A percentile compares a stretch with the other conserved stretches of the same genome.
Conservation (phyloP, 2,113 vertebrate species). For the Fulica atra region DNA sequence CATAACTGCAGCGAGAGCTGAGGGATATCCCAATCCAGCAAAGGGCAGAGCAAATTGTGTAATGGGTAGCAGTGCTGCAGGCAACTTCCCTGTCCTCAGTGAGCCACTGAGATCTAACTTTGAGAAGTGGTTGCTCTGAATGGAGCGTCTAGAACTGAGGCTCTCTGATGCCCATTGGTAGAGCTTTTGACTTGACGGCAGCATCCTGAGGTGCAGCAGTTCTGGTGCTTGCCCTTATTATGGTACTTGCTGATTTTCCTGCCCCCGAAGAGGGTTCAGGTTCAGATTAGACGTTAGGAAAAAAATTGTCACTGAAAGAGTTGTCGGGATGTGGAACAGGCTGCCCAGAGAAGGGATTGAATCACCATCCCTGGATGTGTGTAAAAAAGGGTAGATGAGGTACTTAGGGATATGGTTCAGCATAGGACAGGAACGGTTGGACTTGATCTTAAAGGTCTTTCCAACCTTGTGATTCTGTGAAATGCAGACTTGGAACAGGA, state of each 20-base stretch:
- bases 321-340: too few species aligned
- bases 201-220: neutral
- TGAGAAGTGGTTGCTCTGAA: neutral
- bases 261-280: neutral
- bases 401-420: too few species aligned
- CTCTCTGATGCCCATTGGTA: neutral
- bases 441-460: too few species aligned
- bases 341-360: too few species aligned
- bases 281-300: too few species aligned
- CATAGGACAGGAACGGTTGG: too few species aligned
- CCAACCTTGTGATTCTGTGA: neutral
- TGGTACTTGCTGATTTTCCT: neutral
- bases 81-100: neutral
- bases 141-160: neutral
- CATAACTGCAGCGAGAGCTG: neutral
- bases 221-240: neutral
- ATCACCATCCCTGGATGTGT: too few species aligned
- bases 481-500: neutral
- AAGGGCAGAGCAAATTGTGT: neutral
- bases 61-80: neutral
- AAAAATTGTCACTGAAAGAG: too few species aligned
- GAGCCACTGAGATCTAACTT: neutral
- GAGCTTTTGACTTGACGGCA: fast-evolving
- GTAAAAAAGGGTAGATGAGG: too few species aligned
- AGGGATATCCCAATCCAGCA: neutral